phyloP scores from a whole-genome alignment of 2,888 invertebrate species.

The Trichacis sp. region DNA sequence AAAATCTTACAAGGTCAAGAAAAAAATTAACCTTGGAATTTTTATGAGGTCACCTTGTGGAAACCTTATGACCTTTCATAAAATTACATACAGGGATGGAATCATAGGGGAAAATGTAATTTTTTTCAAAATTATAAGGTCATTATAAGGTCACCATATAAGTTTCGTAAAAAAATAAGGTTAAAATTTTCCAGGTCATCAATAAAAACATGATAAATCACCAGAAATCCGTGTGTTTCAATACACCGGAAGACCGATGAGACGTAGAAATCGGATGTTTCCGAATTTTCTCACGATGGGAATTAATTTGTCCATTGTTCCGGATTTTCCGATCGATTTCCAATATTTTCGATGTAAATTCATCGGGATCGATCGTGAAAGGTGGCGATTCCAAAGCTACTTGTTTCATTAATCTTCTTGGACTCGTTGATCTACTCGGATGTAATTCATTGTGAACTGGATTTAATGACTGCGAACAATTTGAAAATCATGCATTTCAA shows the following conservation, averaged over 20 bases:
- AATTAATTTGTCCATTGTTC: slow-evolving; percentile 62
- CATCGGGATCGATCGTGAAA: slow-evolving; percentile 63
- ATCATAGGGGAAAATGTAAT: no score
- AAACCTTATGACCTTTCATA: no score
- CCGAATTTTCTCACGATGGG: slow-evolving; percentile 72
- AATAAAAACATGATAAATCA: slow-evolving; percentile 18
- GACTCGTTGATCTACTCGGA: slow-evolving; percentile 73
- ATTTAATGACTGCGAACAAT: slow-evolving; percentile 51
- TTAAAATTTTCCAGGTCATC: no score
- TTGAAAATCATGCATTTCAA: no score
- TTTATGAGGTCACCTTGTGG: no score
- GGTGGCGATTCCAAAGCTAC: slow-evolving; percentile 78
- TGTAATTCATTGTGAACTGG: slow-evolving; percentile 52
- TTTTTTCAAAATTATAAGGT: no score
- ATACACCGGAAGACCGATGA: slow-evolving; percentile 71
- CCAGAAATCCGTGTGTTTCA: slow-evolving; percentile 60
- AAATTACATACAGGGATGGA: no score
- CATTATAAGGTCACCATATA: no score
- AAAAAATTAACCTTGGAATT: no score
- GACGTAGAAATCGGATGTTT: slow-evolving; percentile 68
- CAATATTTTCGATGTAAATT: slow-evolving; percentile 51
- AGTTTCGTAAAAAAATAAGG: no score
- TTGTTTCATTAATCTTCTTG: slow-evolving; percentile 78
- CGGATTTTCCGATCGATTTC: slow-evolving; percentile 56
- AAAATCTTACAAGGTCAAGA: no score